Evolutionary conservation across 1,140 invertebrate genomes (phyloP), one percentile per base, ranked within the genome.

Genomic region (Polypedilum pembai): DNA sequence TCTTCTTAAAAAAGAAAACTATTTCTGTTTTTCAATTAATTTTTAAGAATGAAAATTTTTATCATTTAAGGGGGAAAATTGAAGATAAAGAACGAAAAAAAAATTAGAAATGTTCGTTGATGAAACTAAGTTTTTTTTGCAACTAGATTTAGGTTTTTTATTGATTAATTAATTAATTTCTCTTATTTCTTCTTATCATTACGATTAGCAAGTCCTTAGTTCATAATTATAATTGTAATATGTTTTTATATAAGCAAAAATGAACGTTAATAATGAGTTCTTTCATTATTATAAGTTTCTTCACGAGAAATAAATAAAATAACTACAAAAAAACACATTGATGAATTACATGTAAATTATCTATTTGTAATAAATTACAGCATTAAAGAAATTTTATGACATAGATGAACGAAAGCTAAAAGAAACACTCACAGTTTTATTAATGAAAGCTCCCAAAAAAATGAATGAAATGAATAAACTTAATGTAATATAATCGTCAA

Each of bases 21-120:
- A 69, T 69, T 69, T 69, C 65, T 69, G 17, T 69, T 69, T 56
- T 56, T 56, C n/a, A 56, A 56, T 56, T 56, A 56, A 56, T 56
- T 56, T 12, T n/a, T n/a, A n/a, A n/a, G n/a, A n/a, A 12, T 15
- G 12, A 15, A 56, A n/a, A n/a, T 56, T 56, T 56, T 56, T 56
- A 45, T 56, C 12, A n/a, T 56, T 12, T 56, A 56, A 56, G 45
- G n/a, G n/a, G n/a, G 24, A 33, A 33, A 33, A 33, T 33, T 33
- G 24, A 33, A 5, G 5, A 33, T 33, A 5, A 33, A 33, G 5
- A 5, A 33, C 5, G 24, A 33, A 3, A 33, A 33, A 33, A 33
- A 33, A 33, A 1, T 33, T 33, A 33, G 24, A 33, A 33, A 33
- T 33, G 24, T 33, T 33, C 24, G 24, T 33, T 33, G 24, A 33